Evolutionary conservation across 2,888 invertebrate species (phyloP), one percentile per base, ranked within the genome.

Genomic region (Tinea pellionella): DNA sequence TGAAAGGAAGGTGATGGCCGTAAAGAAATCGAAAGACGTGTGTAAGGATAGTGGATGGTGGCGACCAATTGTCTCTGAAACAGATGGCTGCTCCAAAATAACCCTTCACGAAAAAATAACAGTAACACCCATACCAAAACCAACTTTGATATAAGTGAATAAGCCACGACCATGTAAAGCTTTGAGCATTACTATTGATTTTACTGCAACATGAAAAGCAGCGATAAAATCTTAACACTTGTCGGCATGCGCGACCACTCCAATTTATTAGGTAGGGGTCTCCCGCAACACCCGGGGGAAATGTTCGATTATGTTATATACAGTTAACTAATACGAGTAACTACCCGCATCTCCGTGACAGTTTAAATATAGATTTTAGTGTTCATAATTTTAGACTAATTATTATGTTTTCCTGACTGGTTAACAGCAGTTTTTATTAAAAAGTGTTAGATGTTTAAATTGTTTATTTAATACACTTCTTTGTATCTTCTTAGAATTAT

Each of bases 231-330:
- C 57, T 57, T 32, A 76, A 72, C 74, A 74, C 75, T 77, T 75
- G 74, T 75, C 72, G 70, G 68, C 69, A 68, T 71, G 70, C 69
- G 74, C 74, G 74, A 68, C 70, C 74, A 73, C 71, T 73, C 68
- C 68, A 67, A 68, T 66, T 72, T 73, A 71, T 64, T 62, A 63
- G 61, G 58, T 61, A 60, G 60, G 62, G 61, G 63, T 60, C 58
- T 24, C 64, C 32, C 59, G n/a, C 62, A 61, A 61, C 60, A 53
- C 62, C 29, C 59, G 60, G 18, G 61, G 61, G 61, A 56, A 60
- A 19, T 15, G 29, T 32, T 55, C 55, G 19, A 55, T 55, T 55
- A 55, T 55, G 55, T 55, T 55, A 55, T n/a, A n/a, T n/a, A 55
- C 13, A 19, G 24, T 24, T 24, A 24, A 3, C 2, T 47, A 47